Conservation (phyloP, 2,888 invertebrate genomes). For the Tholera decimalis region DNA sequence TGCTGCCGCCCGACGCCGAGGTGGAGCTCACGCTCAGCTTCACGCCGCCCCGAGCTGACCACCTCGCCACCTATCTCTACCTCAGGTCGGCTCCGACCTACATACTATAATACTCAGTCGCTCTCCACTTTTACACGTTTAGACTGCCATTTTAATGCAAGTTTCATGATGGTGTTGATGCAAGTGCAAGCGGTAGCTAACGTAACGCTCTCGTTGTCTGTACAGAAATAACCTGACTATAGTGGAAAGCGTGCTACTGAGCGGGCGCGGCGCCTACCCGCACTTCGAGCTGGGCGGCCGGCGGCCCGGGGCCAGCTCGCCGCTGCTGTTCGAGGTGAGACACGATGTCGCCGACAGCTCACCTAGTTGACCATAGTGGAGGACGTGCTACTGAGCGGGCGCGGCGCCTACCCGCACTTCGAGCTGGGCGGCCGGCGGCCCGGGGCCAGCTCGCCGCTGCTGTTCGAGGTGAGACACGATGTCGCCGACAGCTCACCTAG, state of each 20-base stretch:
- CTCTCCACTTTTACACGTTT: not conserved
- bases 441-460: conserved; percentile 94
- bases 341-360: too few species aligned
- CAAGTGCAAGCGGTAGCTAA: too few species aligned
- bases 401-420: conserved; percentile 97
- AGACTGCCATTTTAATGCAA: too few species aligned
- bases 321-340: too few species aligned
- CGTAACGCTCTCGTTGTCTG: too few species aligned
- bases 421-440: conserved; percentile 97
- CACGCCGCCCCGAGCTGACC: conserved; percentile 80
- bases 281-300: too few species aligned
- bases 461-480: conserved; percentile 96
- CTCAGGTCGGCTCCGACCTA: conserved; percentile 73
- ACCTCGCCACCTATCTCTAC: conserved; percentile 89
- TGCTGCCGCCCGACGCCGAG: conserved; percentile 92
- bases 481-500: too few species aligned
- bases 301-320: too few species aligned
- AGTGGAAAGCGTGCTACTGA: conserved; percentile 96
- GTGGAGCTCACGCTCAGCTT: conserved; percentile 87
- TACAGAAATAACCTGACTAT: conserved; percentile 98
- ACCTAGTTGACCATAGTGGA: conserved; percentile 98
- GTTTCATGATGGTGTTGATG: too few species aligned
- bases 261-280: conserved; percentile 96
- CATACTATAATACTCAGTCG: too few species aligned
- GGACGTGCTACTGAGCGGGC: conserved; percentile 95